phyloP scores from a whole-genome alignment of 2,797 vertebrate species.

The Acropternis orthonyx region DNA sequence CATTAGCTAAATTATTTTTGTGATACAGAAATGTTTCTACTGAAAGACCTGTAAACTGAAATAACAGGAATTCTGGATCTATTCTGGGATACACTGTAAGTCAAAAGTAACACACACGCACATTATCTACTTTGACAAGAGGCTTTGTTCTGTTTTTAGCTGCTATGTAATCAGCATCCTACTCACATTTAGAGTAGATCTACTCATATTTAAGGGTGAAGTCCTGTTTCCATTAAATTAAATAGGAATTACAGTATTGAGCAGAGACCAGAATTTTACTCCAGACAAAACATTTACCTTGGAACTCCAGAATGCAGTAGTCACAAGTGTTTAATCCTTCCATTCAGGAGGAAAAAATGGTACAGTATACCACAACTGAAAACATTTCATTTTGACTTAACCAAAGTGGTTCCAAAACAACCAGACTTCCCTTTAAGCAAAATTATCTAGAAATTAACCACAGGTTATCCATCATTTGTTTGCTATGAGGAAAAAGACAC shows the following conservation, averaged over 20 bases:
- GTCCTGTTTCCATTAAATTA: not conserved
- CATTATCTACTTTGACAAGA: not conserved
- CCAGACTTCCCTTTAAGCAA: not conserved
- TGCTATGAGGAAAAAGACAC: not conserved
- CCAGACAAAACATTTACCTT: not conserved
- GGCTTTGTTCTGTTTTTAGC: slow-evolving; percentile 1
- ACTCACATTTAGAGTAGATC: not conserved
- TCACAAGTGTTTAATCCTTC: not conserved
- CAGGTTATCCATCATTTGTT: not conserved
- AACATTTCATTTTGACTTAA: not conserved
- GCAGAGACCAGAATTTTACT: not conserved
- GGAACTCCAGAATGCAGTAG: not conserved
- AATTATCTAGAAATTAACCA: not conserved
- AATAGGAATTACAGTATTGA: not conserved
- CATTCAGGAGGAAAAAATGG: not conserved
- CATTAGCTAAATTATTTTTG: not conserved
- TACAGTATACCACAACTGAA: not conserved
- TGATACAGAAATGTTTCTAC: not conserved
- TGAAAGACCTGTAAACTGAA: not conserved
- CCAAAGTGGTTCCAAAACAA: not conserved
- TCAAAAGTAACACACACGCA: not conserved
- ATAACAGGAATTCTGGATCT: not conserved
- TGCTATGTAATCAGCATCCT: not conserved
- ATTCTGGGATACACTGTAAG: not conserved
- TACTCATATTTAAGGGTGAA: not conserved